These are phyloP conservation scores for Pelochelys cantorii DNA, from an alignment of 2,797 vertebrate species.

Conservation along the genomic window DNA sequence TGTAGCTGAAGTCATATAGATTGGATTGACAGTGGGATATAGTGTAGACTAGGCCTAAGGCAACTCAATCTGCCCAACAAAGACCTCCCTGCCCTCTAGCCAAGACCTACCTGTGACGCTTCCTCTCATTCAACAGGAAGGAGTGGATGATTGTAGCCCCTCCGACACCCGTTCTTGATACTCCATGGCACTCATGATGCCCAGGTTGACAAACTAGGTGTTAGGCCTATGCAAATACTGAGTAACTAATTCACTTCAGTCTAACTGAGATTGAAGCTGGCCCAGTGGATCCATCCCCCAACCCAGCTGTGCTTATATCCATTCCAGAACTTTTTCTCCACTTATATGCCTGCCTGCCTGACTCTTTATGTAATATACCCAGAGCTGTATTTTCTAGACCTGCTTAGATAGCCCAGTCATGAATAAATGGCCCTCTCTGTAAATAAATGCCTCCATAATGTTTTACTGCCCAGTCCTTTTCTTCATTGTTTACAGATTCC, in stretches of 20 bases:
- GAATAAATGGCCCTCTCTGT: constrained; percentile 65
- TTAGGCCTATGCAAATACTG: constrained; percentile 70
- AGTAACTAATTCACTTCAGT: constrained; percentile 61
- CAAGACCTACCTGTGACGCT: constrained; percentile 12
- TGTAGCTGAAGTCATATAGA: too few species aligned
- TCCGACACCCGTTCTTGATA: constrained; percentile 30
- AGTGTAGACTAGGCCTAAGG: too few species aligned
- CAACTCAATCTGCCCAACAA: not conserved
- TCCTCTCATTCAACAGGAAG: constrained; percentile 34
- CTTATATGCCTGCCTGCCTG: constrained; percentile 72
- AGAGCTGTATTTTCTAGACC: constrained; percentile 74
- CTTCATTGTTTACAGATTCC: constrained; percentile 54
- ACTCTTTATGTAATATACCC: constrained; percentile 67
- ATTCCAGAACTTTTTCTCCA: constrained; percentile 71
- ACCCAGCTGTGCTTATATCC: constrained; percentile 70
- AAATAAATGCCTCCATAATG: constrained; percentile 68
- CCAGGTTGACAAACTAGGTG: constrained; percentile 43
- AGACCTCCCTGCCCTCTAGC: constrained; percentile 23
- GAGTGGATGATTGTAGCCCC: constrained; percentile 43
- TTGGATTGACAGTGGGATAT: too few species aligned
- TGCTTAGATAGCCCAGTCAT: constrained; percentile 59
- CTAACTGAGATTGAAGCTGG: constrained; percentile 63
- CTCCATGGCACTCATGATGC: constrained; percentile 17
- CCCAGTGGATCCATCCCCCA: constrained; percentile 70
- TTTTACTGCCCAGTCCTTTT: constrained; percentile 59